These are phyloP conservation scores for Ptilodon capucinus DNA, from an alignment of 2,888 invertebrate genomes.

Conservation along the genomic window DNA sequence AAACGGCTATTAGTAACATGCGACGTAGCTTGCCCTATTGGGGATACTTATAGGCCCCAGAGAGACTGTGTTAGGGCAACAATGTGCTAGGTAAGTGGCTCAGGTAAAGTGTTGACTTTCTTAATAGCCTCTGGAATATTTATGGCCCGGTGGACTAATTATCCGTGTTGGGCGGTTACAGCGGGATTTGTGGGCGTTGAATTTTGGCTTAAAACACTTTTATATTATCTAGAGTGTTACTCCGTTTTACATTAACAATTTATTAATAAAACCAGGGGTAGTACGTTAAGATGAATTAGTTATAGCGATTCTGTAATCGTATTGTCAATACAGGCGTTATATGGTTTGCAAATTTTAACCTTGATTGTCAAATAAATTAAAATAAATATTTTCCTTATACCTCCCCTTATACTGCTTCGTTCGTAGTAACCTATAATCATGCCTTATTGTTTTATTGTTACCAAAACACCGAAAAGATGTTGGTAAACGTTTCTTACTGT, in stretches of 20 bases:
- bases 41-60: slow-evolving; percentile 45
- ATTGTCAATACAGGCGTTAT: too few species aligned
- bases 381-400: too few species aligned
- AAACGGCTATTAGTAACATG: slow-evolving; percentile 66
- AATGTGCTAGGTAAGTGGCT: slow-evolving; percentile 14
- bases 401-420: not conserved
- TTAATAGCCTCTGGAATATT: slow-evolving; percentile 21
- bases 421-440: slow-evolving; percentile 14
- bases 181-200: not conserved
- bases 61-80: slow-evolving; percentile 26
- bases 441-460: slow-evolving; percentile 25
- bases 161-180: not conserved
- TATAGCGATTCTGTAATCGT: too few species aligned
- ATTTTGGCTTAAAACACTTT: not conserved
- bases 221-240: too few species aligned
- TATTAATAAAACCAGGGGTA: too few species aligned
- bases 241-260: too few species aligned
- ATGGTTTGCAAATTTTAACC: too few species aligned
- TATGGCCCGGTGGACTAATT: slow-evolving; percentile 23
- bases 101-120: slow-evolving; percentile 29
- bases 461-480: slow-evolving; percentile 16
- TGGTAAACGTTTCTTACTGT: slow-evolving; percentile 21
- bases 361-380: too few species aligned
- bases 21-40: slow-evolving; percentile 50
- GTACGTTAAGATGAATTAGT: too few species aligned